These are phyloP conservation scores for Heterotilapia buettikoferi DNA, from an alignment of 2,113 vertebrate species.

Conservation along the genomic window DNA sequence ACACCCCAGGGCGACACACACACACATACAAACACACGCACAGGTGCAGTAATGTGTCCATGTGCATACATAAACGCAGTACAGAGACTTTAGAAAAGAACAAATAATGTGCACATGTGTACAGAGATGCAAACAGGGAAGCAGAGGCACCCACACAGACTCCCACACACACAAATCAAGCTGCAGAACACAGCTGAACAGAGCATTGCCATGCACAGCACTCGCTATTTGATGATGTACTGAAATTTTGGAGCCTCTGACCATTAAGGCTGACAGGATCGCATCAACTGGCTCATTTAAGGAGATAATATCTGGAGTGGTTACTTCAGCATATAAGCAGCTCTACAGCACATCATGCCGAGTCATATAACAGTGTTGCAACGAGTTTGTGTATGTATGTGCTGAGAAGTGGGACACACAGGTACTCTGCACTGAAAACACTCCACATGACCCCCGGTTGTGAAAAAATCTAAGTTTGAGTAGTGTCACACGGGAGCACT, in stretches of 20 bases:
- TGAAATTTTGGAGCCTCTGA: neutral
- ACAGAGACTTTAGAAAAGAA: neutral
- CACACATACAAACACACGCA: neutral
- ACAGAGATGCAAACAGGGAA: neutral
- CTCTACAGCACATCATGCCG: neutral
- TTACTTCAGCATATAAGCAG: neutral
- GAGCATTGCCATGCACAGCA: neutral
- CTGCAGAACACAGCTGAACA: neutral
- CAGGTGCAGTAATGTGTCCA: neutral
- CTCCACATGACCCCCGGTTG: neutral
- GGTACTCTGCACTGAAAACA: neutral
- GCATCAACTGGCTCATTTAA: neutral
- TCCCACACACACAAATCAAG: neutral
- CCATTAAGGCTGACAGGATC: neutral
- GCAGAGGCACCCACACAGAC: neutral
- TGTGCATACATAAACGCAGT: neutral
- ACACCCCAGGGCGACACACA: neutral
- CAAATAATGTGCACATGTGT: neutral
- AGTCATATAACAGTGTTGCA: neutral
- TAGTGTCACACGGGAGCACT: neutral
- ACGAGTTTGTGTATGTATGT: rapidly evolving
- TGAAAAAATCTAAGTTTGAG: neutral
- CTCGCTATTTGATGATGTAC: neutral
- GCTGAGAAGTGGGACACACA: neutral
- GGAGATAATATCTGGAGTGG: neutral